Conservation (phyloP, 2,888 invertebrate species). For the Liodrosophila aerea region DNA sequence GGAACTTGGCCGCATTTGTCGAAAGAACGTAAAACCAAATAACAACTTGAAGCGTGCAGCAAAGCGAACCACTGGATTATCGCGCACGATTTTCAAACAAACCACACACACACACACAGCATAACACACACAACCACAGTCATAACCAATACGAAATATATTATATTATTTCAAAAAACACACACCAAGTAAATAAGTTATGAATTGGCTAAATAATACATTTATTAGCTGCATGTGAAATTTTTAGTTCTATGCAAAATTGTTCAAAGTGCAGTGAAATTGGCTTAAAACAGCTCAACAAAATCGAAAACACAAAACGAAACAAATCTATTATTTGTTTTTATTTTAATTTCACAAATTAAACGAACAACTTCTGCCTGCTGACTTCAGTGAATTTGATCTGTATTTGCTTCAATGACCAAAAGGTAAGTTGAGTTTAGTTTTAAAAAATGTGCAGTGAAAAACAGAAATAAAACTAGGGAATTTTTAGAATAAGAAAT, state of each 20-base stretch:
- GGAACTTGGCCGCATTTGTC: constrained; percentile 25
- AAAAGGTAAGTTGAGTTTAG: constrained; percentile 41
- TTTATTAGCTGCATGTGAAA: constrained; percentile 51
- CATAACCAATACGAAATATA: constrained; percentile 18
- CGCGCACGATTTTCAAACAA: constrained; percentile 73
- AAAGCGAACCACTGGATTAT: constrained; percentile 81
- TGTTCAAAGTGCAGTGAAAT: constrained; percentile 56
- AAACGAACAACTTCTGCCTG: constrained; percentile 1
- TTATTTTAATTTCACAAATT: constrained; percentile 25
- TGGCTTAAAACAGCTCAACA: constrained; percentile 7
- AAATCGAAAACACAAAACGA: constrained; percentile 8
- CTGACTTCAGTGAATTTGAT: constrained; percentile 34
- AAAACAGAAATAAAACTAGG: neutral
- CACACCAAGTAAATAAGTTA: constrained; percentile 21
- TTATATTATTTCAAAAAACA: constrained; percentile 31
- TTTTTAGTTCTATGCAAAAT: constrained; percentile 29
- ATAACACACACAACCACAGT: constrained; percentile 22
- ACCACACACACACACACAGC: constrained; percentile 20
- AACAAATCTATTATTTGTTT: constrained; percentile 27
- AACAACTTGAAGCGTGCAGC: constrained; percentile 78
- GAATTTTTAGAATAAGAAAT: neutral
- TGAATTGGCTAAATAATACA: constrained; percentile 59
- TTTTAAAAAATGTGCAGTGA: neutral
- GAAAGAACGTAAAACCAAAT: constrained; percentile 60
- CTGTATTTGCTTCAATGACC: constrained; percentile 15